Evolutionary conservation across 2,113 vertebrate species (phyloP), one percentile per base, ranked within the genome.

Genomic region (Puffinus mauretanicus): DNA sequence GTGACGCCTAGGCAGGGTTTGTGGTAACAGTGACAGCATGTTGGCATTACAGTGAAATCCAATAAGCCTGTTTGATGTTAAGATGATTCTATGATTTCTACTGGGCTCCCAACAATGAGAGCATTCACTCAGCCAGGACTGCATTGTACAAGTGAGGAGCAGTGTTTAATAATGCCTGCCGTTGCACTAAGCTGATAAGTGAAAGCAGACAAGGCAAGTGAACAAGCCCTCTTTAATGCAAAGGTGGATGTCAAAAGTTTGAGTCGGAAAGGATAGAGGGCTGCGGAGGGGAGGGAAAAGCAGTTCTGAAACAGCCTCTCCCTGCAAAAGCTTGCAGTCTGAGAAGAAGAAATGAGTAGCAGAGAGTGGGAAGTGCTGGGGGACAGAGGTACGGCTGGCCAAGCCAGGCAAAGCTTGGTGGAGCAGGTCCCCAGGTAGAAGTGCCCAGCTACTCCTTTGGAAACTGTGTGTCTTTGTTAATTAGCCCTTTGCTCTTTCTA

Each of bases 71-170:
- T 55, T 84, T 90, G 94, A 91, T 87, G 46, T 85, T 95, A 94
- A 91, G 89, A 80, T 94, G 91, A 91, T 93, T 91, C 82, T 73
- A 1, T 86, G 96, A 91, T 94, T 95, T 96, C 89, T 93, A 10
- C 71, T 64, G 75, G 86, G 78, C 64, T 93, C 81, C 77, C 75
- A 87, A 85, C 93, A 97, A 91, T 87, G 75, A 71, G 61, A 94
- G 58, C 40, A 52, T 94, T 94, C 93, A 92, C 58, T 94, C 94
- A 91, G 57, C 66, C 84, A 62, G 72, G 86, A 72, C 89, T 80
- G 72, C 75, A 82, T 29, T 72, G 75, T 89, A 58, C 3, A 26
- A 72, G 81, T 1, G 0, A 86, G 84, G 58, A 90, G 70, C 81
- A 38, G 83, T 47, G 47, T 65, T 79, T 69, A 82, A 57, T 69